Percentiles rank a stretch among this genome's conserved stretches.
These are phyloP conservation scores for Epinephelus moara DNA, from an alignment of 2,113 vertebrate genomes.

Conservation along the genomic window DNA sequence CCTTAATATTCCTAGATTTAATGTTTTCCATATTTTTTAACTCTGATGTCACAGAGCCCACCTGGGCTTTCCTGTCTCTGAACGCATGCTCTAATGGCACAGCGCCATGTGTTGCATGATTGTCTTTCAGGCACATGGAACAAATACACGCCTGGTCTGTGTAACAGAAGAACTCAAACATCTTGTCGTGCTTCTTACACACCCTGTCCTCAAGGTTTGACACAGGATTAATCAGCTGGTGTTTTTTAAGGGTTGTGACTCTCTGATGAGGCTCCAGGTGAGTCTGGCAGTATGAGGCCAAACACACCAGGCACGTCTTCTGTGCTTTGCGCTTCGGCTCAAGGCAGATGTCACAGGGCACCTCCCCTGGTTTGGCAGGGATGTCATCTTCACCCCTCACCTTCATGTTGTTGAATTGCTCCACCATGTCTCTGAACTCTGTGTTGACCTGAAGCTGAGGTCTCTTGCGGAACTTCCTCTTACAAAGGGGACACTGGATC, in stretches of 20 bases:
- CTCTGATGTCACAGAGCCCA: not conserved
- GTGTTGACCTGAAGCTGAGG: conserved; percentile 62
- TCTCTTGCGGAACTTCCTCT: conserved; percentile 8
- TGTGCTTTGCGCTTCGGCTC: no score
- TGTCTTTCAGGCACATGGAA: conserved; percentile 44
- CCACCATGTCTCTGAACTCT: conserved; percentile 46
- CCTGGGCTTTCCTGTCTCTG: conserved; percentile 2
- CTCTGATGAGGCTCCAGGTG: no score
- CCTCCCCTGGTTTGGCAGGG: conserved; percentile 23
- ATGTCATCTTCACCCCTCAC: not conserved
- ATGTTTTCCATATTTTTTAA: conserved; percentile 15
- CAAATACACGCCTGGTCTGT: conserved; percentile 52
- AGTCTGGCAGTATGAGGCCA: no score
- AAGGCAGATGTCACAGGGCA: no score
- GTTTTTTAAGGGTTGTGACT: no score
- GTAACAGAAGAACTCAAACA: conserved; percentile 45
- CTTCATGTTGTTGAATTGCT: not conserved
- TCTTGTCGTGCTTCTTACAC: no score
- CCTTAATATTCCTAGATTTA: not conserved
- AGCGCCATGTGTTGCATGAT: conserved; percentile 19
- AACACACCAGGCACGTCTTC: no score
- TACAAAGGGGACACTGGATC: no score
- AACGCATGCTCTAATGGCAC: conserved; percentile 15
- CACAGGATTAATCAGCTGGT: no score
- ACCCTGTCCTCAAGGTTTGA: no score